Percentiles rank a stretch among this genome's conserved stretches.
These are phyloP conservation scores for Protophormia terraenovae DNA, from an alignment of 2,888 invertebrate species.

Conservation along the genomic window DNA sequence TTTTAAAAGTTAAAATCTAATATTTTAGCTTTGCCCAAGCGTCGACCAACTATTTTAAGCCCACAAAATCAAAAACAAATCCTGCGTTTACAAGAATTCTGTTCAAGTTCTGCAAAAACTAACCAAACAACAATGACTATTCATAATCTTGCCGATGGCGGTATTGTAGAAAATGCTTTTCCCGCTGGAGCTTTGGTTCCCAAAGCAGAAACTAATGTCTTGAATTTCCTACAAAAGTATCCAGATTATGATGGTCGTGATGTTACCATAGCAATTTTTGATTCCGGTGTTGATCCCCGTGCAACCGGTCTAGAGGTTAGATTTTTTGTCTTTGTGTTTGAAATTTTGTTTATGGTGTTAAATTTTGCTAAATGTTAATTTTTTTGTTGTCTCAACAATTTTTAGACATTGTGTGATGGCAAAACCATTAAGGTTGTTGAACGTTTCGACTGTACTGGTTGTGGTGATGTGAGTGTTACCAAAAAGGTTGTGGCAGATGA, in stretches of 20 bases:
- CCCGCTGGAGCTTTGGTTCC: conserved; percentile 93
- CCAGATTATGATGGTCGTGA: conserved; percentile 95
- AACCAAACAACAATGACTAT: conserved; percentile 35
- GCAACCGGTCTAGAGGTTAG: conserved; percentile 95
- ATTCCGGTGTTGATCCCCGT: conserved; percentile 98
- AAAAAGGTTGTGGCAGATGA: conserved; percentile 85
- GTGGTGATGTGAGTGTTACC: conserved; percentile 97
- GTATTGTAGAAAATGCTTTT: conserved; percentile 85
- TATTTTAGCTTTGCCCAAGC: conserved; percentile 22
- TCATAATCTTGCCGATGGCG: conserved; percentile 62
- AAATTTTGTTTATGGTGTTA: conserved; percentile 25
- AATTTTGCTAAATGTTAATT: not conserved
- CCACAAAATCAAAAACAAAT: conserved; percentile 49
- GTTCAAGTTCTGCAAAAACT: conserved; percentile 33
- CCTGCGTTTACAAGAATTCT: conserved; percentile 30
- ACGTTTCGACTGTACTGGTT: conserved; percentile 96
- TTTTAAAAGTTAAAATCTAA: conserved; percentile 2
- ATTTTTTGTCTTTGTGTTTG: not conserved
- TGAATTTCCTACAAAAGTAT: conserved; percentile 92
- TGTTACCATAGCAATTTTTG: conserved; percentile 96
- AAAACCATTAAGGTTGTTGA: conserved; percentile 94
- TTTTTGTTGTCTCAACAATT: conserved; percentile 15
- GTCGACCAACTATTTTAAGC: not conserved
- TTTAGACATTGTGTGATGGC: conserved; percentile 92
- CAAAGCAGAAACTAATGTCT: conserved; percentile 96